Conservation (phyloP, 2,797 vertebrate genomes). For the Falco rusticolus region DNA sequence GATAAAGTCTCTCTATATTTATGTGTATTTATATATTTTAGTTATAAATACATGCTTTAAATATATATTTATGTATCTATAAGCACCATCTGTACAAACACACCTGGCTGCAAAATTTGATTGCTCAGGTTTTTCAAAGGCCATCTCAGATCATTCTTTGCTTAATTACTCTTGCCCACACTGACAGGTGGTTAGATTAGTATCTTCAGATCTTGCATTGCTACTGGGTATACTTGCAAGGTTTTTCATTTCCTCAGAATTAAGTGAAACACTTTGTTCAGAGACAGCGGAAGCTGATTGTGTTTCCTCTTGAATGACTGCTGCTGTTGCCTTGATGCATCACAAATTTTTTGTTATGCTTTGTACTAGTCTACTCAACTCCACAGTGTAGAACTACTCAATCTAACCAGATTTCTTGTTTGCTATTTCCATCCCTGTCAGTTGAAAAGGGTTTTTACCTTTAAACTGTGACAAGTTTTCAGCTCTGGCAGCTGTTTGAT, state of each 20-base stretch:
- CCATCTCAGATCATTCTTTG: neutral
- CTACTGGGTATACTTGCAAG: neutral
- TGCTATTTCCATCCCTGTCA: neutral
- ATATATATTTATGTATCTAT: neutral
- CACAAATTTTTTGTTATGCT: neutral
- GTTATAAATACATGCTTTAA: neutral
- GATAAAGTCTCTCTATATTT: neutral
- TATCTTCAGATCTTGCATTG: neutral
- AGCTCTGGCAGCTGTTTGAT: neutral
- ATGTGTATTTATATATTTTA: neutral
- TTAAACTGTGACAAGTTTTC: neutral
- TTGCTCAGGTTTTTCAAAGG: neutral
- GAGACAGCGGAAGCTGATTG: slow-evolving; percentile 2
- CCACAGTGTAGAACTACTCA: neutral
- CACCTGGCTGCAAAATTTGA: neutral
- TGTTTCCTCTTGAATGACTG: neutral
- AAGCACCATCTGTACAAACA: neutral
- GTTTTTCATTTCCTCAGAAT: neutral
- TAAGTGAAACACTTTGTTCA: neutral
- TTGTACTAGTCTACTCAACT: neutral
- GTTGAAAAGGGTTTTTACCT: neutral
- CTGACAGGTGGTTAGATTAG: neutral
- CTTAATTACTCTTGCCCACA: neutral
- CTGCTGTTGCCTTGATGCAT: neutral
- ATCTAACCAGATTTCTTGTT: neutral